A percentile compares a stretch with the other conserved stretches of the same genome.
Conservation (phyloP, 37 sponge, comb jelly and placozoan species). For the Halisarca cf. caerulea region DNA sequence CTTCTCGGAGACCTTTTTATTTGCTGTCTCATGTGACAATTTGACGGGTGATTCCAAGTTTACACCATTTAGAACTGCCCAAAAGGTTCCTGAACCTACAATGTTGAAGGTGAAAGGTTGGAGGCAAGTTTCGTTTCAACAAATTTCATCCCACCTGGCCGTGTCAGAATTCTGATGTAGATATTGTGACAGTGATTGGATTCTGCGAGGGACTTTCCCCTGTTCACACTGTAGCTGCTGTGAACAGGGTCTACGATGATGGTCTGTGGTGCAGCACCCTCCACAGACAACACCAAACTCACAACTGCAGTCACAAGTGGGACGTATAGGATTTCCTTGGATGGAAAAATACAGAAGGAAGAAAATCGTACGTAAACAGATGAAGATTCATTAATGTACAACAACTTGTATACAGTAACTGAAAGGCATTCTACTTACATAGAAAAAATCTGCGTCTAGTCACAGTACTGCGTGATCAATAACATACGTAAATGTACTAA, state of each 20-base stretch:
- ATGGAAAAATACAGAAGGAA: no score
- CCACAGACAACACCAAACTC: background rate
- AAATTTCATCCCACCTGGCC: conserved; percentile 2
- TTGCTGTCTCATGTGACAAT: conserved; percentile 22
- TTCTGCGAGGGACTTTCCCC: conserved; percentile 5
- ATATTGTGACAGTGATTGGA: conserved; percentile 60
- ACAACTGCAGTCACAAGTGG: background rate
- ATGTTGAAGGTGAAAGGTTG: no score
- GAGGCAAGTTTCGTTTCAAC: background rate
- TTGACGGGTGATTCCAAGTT: conserved; percentile 34
- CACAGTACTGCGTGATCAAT: no score
- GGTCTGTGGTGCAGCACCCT: background rate
- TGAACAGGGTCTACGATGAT: conserved; percentile 44
- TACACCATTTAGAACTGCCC: conserved; percentile 43
- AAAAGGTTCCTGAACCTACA: conserved; percentile 12
- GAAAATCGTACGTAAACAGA: no score
- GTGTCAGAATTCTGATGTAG: conserved; percentile 41
- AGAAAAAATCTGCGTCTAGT: no score
- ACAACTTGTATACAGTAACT: no score
- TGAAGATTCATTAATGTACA: no score
- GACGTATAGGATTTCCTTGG: conserved; percentile 18
- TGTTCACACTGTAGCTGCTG: conserved; percentile 33
- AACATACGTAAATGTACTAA: no score
- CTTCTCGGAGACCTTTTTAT: conserved; percentile 26
- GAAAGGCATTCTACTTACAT: no score